phyloP scores from a whole-genome alignment of 1,140 invertebrate species.

The Cataglyphis hispanica region DNA sequence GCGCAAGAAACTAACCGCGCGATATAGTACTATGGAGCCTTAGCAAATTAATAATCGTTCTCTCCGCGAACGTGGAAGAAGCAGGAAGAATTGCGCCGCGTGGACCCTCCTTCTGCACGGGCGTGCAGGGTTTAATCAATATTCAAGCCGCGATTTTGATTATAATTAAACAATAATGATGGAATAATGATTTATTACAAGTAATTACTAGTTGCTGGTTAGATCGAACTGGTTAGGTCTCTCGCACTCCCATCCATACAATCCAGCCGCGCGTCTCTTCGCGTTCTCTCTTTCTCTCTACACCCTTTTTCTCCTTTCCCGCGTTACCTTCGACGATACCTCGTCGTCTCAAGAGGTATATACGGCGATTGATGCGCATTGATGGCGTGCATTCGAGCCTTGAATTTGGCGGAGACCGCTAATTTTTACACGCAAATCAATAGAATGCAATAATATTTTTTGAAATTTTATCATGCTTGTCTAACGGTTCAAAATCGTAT shows the following conservation, averaged over 20 bases:
- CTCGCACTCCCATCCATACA: conserved; percentile 65
- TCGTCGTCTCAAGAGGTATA: conserved; percentile 1
- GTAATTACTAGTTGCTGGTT: conserved; percentile 82
- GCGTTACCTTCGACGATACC: not conserved
- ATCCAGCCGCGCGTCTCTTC: conserved; percentile 32
- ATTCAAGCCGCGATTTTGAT: conserved; percentile 83
- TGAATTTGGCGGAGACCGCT: not conserved
- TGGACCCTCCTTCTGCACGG: conserved; percentile 61
- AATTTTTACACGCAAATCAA: conserved; percentile 22
- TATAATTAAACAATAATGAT: conserved; percentile 85
- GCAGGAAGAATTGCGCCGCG: conserved; percentile 41
- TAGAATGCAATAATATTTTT: not conserved
- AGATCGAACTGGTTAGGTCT: conserved; percentile 63
- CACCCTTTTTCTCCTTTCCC: not conserved
- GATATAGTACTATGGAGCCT: conserved; percentile 20
- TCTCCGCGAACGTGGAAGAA: conserved; percentile 71
- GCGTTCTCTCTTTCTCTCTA: not conserved
- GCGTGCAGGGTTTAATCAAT: conserved; percentile 79
- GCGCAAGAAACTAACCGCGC: conserved; percentile 33
- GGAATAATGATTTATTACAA: conserved; percentile 84
- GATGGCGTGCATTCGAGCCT: not conserved
- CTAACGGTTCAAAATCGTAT: not conserved
- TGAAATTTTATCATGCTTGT: not conserved
- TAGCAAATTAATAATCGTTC: conserved; percentile 75
- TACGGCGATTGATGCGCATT: conserved; percentile 26